A percentile compares a stretch with the other conserved stretches of the same genome.
Evolutionary conservation across 2,888 invertebrate species (phyloP).

Genomic region (Monoplex corrugatus): DNA sequence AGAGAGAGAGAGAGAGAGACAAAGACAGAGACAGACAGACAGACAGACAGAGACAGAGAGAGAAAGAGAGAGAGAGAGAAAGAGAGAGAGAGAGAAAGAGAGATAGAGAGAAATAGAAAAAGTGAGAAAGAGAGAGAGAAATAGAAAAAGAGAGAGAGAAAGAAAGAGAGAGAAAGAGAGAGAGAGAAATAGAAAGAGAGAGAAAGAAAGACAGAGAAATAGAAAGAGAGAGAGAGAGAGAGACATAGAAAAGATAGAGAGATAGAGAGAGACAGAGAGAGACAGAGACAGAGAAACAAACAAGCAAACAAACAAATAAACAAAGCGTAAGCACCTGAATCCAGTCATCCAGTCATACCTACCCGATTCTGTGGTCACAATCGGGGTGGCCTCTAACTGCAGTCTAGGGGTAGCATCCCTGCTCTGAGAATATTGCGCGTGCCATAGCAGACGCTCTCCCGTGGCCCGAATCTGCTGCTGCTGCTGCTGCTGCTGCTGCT

Average conservation of each 20-base stretch:
- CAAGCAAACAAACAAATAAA: neutral
- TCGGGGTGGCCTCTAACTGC: neutral
- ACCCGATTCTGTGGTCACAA: neutral
- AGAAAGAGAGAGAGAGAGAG: neutral
- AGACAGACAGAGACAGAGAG: too few species aligned
- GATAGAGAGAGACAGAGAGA: neutral
- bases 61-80: neutral
- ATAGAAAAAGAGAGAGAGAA: neutral
- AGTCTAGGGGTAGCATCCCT: neutral
- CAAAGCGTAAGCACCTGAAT: neutral
- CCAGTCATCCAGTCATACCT: neutral
- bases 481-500: neutral
- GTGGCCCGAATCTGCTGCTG: neutral
- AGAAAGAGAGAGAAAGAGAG: neutral
- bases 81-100: too few species aligned
- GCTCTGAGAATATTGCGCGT: constrained; percentile 43
- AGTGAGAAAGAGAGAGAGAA: neutral
- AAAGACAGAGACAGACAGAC: neutral
- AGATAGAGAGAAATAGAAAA: too few species aligned
- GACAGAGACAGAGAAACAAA: neutral
- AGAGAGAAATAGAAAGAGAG: neutral
- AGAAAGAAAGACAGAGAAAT: neutral
- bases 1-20: constrained; percentile 38
- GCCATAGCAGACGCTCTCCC: constrained; percentile 42
- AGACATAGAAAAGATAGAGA: neutral